phyloP scores from a whole-genome alignment of 2,888 invertebrate genomes.

The Ormyrus labotus region DNA sequence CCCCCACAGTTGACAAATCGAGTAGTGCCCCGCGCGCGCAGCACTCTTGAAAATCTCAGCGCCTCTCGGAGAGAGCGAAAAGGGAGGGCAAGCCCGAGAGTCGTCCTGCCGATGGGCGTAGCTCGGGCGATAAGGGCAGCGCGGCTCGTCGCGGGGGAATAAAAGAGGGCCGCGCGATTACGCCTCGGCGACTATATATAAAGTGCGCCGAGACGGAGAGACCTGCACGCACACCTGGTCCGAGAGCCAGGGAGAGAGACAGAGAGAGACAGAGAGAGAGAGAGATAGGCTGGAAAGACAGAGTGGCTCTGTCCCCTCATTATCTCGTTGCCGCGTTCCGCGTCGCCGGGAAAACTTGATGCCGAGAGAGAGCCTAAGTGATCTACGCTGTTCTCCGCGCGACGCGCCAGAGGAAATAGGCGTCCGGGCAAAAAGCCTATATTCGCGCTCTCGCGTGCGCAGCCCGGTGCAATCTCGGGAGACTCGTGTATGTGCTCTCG shows the following conservation, averaged over 20 bases:
- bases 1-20: too few species aligned
- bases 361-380: too few species aligned
- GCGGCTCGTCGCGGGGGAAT: not conserved
- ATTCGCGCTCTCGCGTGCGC: too few species aligned
- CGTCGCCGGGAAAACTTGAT: not conserved
- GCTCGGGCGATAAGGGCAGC: conserved; percentile 21
- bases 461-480: too few species aligned
- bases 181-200: not conserved
- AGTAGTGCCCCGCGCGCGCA: too few species aligned
- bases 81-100: too few species aligned
- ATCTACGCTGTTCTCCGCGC: too few species aligned
- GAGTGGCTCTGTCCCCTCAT: conserved; percentile 34
- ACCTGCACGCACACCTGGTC: not conserved
- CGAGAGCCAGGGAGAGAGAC: not conserved
- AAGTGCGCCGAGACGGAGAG: not conserved
- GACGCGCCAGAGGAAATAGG: too few species aligned
- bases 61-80: too few species aligned
- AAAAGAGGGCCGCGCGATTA: conserved; percentile 12
- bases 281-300: conserved; percentile 12
- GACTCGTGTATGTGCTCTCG: too few species aligned
- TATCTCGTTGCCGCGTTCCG: conserved; percentile 39
- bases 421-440: too few species aligned
- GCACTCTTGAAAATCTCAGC: too few species aligned
- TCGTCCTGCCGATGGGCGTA: conserved; percentile 20
- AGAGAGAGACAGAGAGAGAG: not conserved